These are phyloP conservation scores for Lottia scabra DNA, from an alignment of 2,888 invertebrate genomes.

Conservation along the genomic window DNA sequence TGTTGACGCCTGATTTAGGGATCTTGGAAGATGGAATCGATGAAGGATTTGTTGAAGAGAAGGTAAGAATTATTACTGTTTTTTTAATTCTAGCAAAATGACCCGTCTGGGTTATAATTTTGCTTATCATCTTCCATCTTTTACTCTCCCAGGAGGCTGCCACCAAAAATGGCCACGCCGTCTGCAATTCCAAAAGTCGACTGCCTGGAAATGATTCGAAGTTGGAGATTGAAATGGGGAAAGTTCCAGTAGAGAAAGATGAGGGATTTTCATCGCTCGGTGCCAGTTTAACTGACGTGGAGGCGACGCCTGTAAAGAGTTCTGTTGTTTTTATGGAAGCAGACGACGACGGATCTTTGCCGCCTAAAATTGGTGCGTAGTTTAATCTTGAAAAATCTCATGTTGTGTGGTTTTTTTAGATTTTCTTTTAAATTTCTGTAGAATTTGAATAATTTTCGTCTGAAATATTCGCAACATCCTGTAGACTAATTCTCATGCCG, in stretches of 20 bases:
- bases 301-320: not conserved
- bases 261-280: not conserved
- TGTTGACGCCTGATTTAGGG: no score
- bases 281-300: conserved; percentile 1
- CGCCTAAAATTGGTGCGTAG: no score
- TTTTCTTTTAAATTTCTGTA: no score
- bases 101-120: not conserved
- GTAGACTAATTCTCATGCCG: no score
- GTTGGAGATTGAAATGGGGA: not conserved
- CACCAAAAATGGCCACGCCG: not conserved
- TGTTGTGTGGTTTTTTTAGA: no score
- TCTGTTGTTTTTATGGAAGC: not conserved
- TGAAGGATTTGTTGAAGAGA: not conserved
- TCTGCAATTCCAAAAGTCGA: not conserved
- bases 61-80: not conserved
- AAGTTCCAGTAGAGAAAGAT: not conserved
- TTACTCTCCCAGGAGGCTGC: not conserved
- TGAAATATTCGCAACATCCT: no score
- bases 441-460: no score
- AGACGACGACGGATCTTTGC: not conserved
- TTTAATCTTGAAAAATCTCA: no score
- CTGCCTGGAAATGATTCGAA: not conserved
- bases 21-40: not conserved
- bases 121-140: not conserved
- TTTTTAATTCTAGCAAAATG: not conserved